Conservation (phyloP, 2,888 invertebrate genomes). For the Nematopogon swammerdamellus region DNA sequence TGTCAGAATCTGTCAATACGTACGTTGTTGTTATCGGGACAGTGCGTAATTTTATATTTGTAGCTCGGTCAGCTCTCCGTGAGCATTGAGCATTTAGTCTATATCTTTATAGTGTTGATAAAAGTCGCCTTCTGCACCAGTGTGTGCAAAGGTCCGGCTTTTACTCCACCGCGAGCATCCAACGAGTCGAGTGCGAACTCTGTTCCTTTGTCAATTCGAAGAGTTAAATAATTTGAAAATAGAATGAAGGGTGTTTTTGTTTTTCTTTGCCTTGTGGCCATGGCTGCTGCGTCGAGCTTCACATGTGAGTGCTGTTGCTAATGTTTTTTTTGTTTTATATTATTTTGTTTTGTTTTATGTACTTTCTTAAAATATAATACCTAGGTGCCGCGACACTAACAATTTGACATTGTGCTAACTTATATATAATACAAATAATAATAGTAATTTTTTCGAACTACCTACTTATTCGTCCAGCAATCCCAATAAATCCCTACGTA, state of each 20-base stretch:
- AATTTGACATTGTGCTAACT: too few species aligned
- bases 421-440: too few species aligned
- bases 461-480: too few species aligned
- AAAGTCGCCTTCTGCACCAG: conserved; percentile 84
- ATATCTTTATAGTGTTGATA: conserved; percentile 28
- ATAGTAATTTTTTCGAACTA: too few species aligned
- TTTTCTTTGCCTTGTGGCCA: neutral
- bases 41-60: conserved; percentile 25
- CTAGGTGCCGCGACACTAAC: too few species aligned
- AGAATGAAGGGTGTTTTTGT: conserved; percentile 1
- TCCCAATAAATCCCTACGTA: too few species aligned
- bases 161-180: conserved; percentile 18
- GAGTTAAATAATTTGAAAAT: conserved; percentile 2
- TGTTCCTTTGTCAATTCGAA: conserved; percentile 1
- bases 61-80: neutral
- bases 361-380: too few species aligned
- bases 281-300: neutral
- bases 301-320: neutral
- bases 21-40: conserved; percentile 33
- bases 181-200: neutral
- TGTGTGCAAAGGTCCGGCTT: conserved; percentile 82
- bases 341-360: too few species aligned
- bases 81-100: conserved; percentile 23
- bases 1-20: conserved; percentile 29
- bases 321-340: too few species aligned